phyloP scores from a whole-genome alignment of 2,113 vertebrate species.

The Hydrochoerus hydrochaeris region DNA sequence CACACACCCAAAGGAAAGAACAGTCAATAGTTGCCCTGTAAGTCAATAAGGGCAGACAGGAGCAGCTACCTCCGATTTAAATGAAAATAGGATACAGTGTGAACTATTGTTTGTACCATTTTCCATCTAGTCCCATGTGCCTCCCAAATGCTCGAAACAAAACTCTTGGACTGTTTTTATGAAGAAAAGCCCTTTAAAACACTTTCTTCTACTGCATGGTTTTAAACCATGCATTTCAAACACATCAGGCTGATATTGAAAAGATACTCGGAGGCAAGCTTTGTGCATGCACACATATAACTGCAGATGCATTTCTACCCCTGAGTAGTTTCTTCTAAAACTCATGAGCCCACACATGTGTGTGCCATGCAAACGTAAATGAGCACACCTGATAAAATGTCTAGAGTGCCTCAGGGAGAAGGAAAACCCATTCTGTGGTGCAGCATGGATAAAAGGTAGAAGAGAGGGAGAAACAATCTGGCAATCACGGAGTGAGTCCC shows the following conservation, averaged over 20 bases:
- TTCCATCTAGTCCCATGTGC: neutral
- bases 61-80: slow-evolving; percentile 49
- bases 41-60: neutral
- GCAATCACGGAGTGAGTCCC: neutral
- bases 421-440: neutral
- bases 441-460: slow-evolving; percentile 31
- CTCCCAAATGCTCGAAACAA: slow-evolving; percentile 31
- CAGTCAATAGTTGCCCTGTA: slow-evolving; percentile 4
- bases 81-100: neutral
- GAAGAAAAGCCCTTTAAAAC: slow-evolving; percentile 13
- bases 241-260: neutral
- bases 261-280: neutral
- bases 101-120: neutral
- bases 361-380: neutral
- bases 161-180: neutral
- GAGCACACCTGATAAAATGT: neutral
- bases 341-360: neutral
- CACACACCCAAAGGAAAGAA: neutral
- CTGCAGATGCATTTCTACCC: neutral
- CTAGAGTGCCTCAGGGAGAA: slow-evolving; percentile 1
- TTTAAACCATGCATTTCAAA: neutral
- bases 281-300: neutral
- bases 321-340: neutral
- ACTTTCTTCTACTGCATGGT: neutral
- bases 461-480: slow-evolving; percentile 25